Base-by-base conservation (phyloP, 2,888 invertebrate species). In the Amphipyra tragopoginis region DNA sequence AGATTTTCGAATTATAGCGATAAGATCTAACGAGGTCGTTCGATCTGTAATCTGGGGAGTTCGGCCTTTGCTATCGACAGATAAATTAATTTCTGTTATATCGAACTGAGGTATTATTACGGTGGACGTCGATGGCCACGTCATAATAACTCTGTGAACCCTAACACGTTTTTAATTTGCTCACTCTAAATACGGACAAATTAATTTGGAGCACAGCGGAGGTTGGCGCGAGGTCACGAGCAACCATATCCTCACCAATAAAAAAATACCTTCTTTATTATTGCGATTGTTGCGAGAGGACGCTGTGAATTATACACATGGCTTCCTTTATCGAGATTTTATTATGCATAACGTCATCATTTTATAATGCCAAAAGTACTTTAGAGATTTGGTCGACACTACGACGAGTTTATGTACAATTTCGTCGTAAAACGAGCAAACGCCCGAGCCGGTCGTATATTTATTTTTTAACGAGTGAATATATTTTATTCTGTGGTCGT, bases 271-370 rank as follows among this genome's bases (percentile, higher is more conserved):
- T 65, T 57, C 52, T 87, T 87, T 87, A 85, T 85, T 82, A 80
- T 67, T 51, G 52, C 73, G 69, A 83, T 83, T 86, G 80, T 84
- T 81, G 81, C 79, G 65, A 85, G 83, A 87, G 86, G 83, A 85
- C 84, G 72, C 73, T 63, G 80, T 90, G 87, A 91, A 83, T 87
- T 86, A 91, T 87, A 80, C 47, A 75, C 77, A 80, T 68, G 66
- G 77, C 76, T 85, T 82, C 79, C 72, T 88, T 88, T 89, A 88
- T 86, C 64, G 79, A 81, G 72, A 49, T 88, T 86, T 89, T 87
- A 75, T 87, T 81, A 75, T 68, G 68, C 61, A 73, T 76, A 76
- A 80, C 61, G 65, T 82, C 77, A 82, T 83, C 72, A 81, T 81
- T 86, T 89, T 84, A 85, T 86, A 88, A 86, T 84, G 80, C 81